Evolutionary conservation across 2,888 invertebrate genomes (phyloP), one percentile per base, ranked within the genome.

Genomic region (Malthinus flaveolus): DNA sequence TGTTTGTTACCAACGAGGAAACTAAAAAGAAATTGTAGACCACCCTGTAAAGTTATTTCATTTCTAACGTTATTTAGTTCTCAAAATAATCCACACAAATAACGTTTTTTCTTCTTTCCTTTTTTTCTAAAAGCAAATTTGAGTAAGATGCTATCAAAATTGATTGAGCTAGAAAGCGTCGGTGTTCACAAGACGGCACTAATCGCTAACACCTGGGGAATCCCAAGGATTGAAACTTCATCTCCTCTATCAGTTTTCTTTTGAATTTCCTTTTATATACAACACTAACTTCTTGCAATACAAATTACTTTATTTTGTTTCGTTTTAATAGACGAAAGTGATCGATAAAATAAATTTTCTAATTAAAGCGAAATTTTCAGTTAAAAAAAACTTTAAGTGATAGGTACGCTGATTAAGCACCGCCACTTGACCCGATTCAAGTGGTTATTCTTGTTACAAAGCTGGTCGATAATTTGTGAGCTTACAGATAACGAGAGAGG

Each of bases 21-120:
- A 73, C 71, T 73, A 72, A 72, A 71, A 72, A 74, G 73, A 73
- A 73, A 73, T 73, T 73, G 73, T 71, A n/a, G 69, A 64, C 64
- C 67, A 65, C 62, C 65, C 65, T 62, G 63, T 65, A 68, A 68
- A 66, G 64, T 62, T 23, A 23, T 23, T 23, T 23, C 5, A 23
- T 23, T 23, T 23, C 5, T 23, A 23, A 23, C 23, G 23, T 23
- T 23, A 23, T 23, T 23, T 23, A 23, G 23, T 23, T 23, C 23
- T 23, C 23, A 5, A 42, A 15, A 15, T 42, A 42, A 42, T 42
- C 39, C 15, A 42, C 39, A 42, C 13, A 42, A 42, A 15, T 3
- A 23, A 3, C 2, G 3, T 23, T 2, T 23, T 23, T 15, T 42
- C 6, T 42, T 42, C 15, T n/a, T 15, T 42, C 15, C 23, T 42